A percentile compares a stretch with the other conserved stretches of the same genome.
Evolutionary conservation across 2,888 invertebrate species (phyloP).

Genomic region (Arctia plantaginis): DNA sequence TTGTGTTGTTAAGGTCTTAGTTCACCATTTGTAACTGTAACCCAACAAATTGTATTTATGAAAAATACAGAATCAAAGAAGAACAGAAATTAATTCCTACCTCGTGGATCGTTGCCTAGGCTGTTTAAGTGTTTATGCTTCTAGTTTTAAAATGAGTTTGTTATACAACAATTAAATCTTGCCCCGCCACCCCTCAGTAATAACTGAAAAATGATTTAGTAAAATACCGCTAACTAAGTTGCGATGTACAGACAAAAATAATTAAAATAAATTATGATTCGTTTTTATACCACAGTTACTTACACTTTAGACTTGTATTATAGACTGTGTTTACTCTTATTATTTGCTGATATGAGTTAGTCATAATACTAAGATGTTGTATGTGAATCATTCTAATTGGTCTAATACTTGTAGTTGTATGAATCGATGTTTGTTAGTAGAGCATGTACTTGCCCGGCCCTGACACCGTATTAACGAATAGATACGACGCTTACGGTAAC

Average conservation of each 20-base stretch:
- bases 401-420: slow-evolving; percentile 38
- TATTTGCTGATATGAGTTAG: background rate
- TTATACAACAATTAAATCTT: background rate
- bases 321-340: background rate
- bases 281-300: background rate
- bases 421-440: slow-evolving; percentile 40
- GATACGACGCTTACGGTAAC: slow-evolving; percentile 28
- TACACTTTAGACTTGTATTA: background rate
- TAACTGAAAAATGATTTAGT: background rate
- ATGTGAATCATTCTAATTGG: slow-evolving; percentile 24
- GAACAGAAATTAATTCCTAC: background rate
- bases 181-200: background rate
- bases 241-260: background rate
- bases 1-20: background rate
- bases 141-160: background rate
- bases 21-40: background rate
- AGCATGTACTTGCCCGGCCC: slow-evolving; percentile 43
- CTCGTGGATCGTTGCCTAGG: background rate
- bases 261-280: background rate
- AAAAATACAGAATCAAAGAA: too few species aligned
- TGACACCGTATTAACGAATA: slow-evolving; percentile 49
- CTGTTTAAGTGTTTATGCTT: background rate
- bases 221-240: background rate
- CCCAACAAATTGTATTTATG: too few species aligned
- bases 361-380: slow-evolving; percentile 9